Conservation (phyloP, 2,113 vertebrate genomes). For the Gnathonemus longibarbis region DNA sequence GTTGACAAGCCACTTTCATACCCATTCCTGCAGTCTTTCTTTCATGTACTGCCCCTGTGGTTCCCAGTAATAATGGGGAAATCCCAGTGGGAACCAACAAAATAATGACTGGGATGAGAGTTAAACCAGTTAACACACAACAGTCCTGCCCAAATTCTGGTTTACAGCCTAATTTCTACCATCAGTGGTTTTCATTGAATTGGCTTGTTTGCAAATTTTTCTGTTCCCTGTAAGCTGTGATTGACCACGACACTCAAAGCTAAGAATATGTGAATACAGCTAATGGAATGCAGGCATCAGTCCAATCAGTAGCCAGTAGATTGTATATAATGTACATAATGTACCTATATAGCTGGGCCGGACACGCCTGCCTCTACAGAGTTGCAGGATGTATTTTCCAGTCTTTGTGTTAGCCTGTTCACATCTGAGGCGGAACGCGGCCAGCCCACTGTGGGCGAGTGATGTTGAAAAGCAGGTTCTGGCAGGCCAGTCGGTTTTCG, state of each 20-base stretch:
- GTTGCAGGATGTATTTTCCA: not conserved
- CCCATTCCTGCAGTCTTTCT: not conserved
- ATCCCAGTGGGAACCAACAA: not conserved
- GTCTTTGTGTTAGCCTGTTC: not conserved
- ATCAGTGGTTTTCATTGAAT: not conserved
- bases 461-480: not conserved
- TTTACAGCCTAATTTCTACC: not conserved
- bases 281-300: not conserved
- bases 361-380: not conserved
- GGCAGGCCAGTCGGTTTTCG: not conserved
- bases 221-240: not conserved
- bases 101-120: not conserved
- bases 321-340: not conserved
- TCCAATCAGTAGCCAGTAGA: not conserved
- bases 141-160: not conserved
- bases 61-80: not conserved
- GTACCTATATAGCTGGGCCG: not conserved
- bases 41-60: not conserved
- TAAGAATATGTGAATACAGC: not conserved
- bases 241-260: not conserved
- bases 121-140: not conserved
- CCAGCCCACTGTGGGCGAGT: not conserved
- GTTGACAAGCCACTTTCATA: not conserved
- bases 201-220: not conserved
- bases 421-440: not conserved